These are phyloP conservation scores for Akabosia matsudoensis DNA, from an alignment of 1,140 invertebrate species.

Conservation along the genomic window DNA sequence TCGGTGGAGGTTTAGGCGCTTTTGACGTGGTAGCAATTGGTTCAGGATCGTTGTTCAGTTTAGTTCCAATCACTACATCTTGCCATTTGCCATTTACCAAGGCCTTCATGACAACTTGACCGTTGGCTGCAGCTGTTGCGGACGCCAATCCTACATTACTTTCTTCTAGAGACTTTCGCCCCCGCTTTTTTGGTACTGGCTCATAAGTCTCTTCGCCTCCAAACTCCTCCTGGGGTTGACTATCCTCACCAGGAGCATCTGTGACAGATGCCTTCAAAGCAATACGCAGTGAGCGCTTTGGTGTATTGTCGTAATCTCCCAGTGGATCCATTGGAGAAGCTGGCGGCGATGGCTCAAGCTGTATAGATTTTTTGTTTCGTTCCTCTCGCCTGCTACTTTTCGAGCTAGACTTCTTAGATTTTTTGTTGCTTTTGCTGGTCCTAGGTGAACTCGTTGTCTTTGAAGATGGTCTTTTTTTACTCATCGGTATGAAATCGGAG, in stretches of 20 bases:
- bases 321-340: neutral
- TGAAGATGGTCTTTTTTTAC: neutral
- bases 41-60: neutral
- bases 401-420: too few relatives aligned
- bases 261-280: slow-evolving; percentile 5
- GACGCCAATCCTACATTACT: neutral
- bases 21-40: too few relatives aligned
- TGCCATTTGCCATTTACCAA: slow-evolving; percentile 5
- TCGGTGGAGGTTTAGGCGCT: neutral
- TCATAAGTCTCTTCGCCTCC: neutral
- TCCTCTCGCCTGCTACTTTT: neutral
- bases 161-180: neutral
- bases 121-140: neutral
- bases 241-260: neutral
- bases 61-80: slow-evolving; percentile 1
- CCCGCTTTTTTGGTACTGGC: neutral
- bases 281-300: neutral
- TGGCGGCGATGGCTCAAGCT: too few relatives aligned
- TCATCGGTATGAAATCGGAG: neutral
- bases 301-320: neutral
- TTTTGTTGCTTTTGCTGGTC: too few relatives aligned
- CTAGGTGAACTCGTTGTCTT: neutral
- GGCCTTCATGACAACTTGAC: slow-evolving; percentile 8
- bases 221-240: neutral
- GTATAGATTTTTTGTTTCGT: neutral